Evolutionary conservation across 23 tunicate species (phyloP).

Genomic region (Trididemnum clinides): DNA sequence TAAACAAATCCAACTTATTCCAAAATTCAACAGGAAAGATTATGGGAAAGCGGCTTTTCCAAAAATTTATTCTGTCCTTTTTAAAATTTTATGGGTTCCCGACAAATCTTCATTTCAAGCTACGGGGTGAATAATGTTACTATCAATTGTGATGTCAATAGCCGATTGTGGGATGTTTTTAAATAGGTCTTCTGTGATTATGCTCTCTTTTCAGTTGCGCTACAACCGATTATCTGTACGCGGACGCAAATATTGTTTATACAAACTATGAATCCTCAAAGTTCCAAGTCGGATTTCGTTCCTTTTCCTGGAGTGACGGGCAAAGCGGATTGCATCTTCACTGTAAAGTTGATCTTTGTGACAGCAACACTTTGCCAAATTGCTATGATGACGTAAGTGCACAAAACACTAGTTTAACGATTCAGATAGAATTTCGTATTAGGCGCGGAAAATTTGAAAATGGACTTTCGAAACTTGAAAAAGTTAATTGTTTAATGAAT

Average conservation of each 20-base stretch:
- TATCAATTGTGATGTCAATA: too few species aligned
- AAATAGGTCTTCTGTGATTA: background rate
- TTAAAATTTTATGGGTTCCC: too few species aligned
- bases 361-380: background rate
- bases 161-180: too few species aligned
- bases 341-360: conserved; percentile 9
- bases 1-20: too few species aligned
- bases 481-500: too few species aligned
- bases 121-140: too few species aligned
- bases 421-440: background rate
- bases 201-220: conserved; percentile 8
- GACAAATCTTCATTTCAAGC: too few species aligned
- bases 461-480: too few species aligned
- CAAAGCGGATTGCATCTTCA: conserved; percentile 28
- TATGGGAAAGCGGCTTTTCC: too few species aligned
- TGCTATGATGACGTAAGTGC: conserved; percentile 18
- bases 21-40: too few species aligned
- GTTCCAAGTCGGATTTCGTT: conserved; percentile 12
- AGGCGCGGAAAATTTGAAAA: too few species aligned
- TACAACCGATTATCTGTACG: background rate
- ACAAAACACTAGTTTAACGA: background rate
- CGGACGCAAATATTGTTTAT: conserved; percentile 20
- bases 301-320: conserved; percentile 37
- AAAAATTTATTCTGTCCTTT: too few species aligned
- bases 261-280: conserved; percentile 28